Evolutionary conservation across 2,797 vertebrate species (phyloP).

Genomic region (Sebastes glaucus): DNA sequence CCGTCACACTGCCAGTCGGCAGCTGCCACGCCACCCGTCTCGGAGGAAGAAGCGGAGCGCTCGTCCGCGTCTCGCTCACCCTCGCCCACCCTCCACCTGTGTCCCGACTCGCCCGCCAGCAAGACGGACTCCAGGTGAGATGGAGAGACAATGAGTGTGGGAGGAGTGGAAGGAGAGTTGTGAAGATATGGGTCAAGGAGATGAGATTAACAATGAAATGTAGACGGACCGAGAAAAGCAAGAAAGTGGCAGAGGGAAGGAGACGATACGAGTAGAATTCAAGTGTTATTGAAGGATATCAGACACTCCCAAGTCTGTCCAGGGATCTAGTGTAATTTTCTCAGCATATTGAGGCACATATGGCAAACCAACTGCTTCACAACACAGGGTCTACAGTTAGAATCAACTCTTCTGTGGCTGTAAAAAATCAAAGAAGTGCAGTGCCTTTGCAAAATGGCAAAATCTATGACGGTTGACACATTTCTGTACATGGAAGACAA

Average conservation of each 20-base stretch:
- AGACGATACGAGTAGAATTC: not conserved
- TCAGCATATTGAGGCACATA: not conserved
- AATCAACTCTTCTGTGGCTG: not conserved
- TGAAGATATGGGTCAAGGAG: not conserved
- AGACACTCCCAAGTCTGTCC: not conserved
- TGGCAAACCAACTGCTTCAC: not conserved
- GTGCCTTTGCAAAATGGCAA: not conserved
- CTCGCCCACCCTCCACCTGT: conserved; percentile 83
- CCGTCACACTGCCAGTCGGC: conserved; percentile 44
- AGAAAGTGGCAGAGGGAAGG: not conserved
- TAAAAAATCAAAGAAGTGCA: not conserved
- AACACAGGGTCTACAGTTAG: not conserved
- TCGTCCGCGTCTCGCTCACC: conserved; percentile 72
- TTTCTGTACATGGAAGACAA: not conserved
- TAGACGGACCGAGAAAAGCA: not conserved
- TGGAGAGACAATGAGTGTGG: not conserved
- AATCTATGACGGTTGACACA: not conserved
- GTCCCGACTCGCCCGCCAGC: conserved; percentile 87
- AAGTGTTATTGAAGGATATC: not conserved
- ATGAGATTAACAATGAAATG: not conserved
- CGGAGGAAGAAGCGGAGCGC: conserved; percentile 74
- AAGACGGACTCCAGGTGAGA: conserved; percentile 89
- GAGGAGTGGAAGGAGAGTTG: too few species aligned
- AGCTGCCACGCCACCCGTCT: conserved; percentile 54
- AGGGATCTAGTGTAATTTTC: not conserved